Percentiles rank a stretch among this genome's conserved stretches.
These are phyloP conservation scores for Axis porcinus DNA, from an alignment of 2,113 vertebrate genomes.

Conservation along the genomic window DNA sequence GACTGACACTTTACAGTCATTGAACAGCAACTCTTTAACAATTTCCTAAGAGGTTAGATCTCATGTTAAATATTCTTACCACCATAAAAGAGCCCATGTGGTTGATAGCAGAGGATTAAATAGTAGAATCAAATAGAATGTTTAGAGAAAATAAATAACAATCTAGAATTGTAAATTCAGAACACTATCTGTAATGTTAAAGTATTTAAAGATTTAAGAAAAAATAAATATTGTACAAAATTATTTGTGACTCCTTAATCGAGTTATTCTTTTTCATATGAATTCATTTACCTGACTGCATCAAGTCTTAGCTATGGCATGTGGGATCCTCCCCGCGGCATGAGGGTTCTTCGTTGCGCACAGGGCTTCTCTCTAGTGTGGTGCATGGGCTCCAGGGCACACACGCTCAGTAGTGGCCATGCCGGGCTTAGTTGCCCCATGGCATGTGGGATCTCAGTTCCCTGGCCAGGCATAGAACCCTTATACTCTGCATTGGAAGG, in stretches of 20 bases:
- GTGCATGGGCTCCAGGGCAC: neutral
- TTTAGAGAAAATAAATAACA: neutral
- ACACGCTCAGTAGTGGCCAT: neutral
- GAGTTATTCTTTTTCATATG: neutral
- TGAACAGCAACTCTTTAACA: neutral
- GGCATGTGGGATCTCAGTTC: neutral
- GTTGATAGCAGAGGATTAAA: neutral
- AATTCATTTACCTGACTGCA: neutral
- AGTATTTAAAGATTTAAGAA: neutral
- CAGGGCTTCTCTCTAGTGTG: neutral
- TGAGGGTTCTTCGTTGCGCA: neutral
- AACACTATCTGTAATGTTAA: neutral
- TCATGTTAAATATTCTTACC: neutral
- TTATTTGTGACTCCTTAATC: neutral
- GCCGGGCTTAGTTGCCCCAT: neutral
- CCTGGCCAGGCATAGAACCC: neutral
- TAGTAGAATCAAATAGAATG: neutral
- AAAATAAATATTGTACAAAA: neutral
- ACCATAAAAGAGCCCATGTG: neutral
- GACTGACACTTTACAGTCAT: neutral
- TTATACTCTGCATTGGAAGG: neutral
- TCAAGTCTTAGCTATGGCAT: neutral
- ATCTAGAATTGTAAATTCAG: neutral
- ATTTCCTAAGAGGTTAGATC: neutral
- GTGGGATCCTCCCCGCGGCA: neutral